Evolutionary conservation across 2,888 invertebrate species (phyloP), one percentile per base, ranked within the genome.

Genomic region (Platycheirus albimanus): DNA sequence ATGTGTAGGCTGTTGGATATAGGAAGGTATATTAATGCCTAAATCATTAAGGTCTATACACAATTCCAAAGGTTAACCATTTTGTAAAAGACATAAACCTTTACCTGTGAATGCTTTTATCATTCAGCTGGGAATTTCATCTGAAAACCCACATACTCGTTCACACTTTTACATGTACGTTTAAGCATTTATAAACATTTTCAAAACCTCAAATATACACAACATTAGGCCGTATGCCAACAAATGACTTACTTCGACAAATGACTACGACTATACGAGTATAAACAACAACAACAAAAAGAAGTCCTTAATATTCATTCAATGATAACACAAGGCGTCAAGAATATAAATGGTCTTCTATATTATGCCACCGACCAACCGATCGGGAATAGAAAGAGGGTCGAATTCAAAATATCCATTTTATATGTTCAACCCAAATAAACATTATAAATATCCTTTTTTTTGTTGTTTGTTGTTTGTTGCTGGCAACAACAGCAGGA

Each of bases 381-480:
- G 15, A 17, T n/a, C n/a, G 61, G 45, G 19, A 45, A 58, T 28
- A 30, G 24, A 11, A 58, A 41, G 5, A 41, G 20, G 58, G 24
- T 58, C 45, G 45, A 17, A 45, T 45, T 61, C 45, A 61, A 17
- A 45, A 61, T 61, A 45, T 33, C 61, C 45, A 61, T 61, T 61
- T 43, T 30, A 6, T 45, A 6, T 45, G 11, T n/a, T 45, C 17
- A 61, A 61, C 45, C 61, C 45, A 61, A 61, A 61, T 61, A 30
- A 30, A 61, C 43, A 61, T 43, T n/a, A 43, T 24, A 43, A 58
- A 58, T 28, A 43, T n/a, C n/a, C n/a, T n/a, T n/a, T n/a, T n/a
- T n/a, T n/a, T n/a, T n/a, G n/a, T n/a, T n/a, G n/a, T n/a, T n/a
- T n/a, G n/a, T n/a, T n/a, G n/a, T 58, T 15, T 41, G 15, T n/a